Base-by-base conservation (phyloP, 1,140 invertebrate species). In the Watersipora subatra region DNA sequence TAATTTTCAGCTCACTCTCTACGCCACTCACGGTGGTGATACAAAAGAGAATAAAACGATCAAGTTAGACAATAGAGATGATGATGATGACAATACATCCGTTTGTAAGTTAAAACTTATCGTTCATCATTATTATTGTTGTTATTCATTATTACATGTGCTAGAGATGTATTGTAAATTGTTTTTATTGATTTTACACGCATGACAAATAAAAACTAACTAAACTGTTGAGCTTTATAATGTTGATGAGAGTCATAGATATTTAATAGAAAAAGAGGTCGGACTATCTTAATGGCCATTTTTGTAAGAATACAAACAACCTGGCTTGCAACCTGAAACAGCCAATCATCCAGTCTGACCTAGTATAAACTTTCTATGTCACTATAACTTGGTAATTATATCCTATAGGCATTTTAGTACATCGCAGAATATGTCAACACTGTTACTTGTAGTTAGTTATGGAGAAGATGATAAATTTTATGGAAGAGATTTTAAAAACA, bases 1-100 rank as follows among this genome's bases (percentile, higher is more conserved):
- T 55, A 76, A 74, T 65, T 76, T 76, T 63, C 73, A 76, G 30
- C 55, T 75, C 17, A 67, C 74, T 20, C 59, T 75, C 1, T 70
- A 69, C 25, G 65, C 30, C 2, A 24, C 55, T 17, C 28, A 64
- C 55, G 64, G 64, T 15, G 62, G 28, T 3, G 64, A 62, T 56
- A 65, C 55, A 29, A 27, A 25, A n/a, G 17, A 66, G 1, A 12
- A 26, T n/a, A 27, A 17, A 1, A 22, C 26, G 2, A n/a, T 66
- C 17, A 29, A 62, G 26, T 26, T 25, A 27, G 57, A 57, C 20
- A 57, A 28, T 30, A 61, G 28, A 2, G 64, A 59, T 2, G 56
- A 20, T 34, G 46, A 34, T 28, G 58, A 46, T 12, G 28, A 63
- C 19, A 25, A 7, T 46, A 7, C 12, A n/a, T 62, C 12, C 22